Conservation (phyloP, 2,113 vertebrate species). For the Pterocles orientalis region DNA sequence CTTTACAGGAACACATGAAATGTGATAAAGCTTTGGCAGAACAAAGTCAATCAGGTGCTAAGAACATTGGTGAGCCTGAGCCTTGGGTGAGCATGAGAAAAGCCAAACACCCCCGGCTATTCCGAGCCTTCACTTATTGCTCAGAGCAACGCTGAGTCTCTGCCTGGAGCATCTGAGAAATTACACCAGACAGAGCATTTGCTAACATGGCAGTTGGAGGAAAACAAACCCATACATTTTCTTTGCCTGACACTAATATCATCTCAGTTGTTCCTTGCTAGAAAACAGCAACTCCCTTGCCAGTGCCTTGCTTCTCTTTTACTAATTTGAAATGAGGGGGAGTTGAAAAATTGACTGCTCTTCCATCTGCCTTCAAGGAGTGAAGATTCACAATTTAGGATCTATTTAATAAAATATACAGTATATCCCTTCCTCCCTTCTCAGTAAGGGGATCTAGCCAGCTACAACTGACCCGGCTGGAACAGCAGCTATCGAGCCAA, state of each 20-base stretch:
- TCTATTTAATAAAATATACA: not conserved
- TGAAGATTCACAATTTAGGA: not conserved
- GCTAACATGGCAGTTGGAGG: not conserved
- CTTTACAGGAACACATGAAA: fast-evolving
- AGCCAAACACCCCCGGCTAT: not conserved
- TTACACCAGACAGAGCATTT: not conserved
- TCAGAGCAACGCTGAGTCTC: not conserved
- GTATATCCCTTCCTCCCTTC: not conserved
- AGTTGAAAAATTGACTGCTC: not conserved
- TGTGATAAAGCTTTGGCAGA: not conserved
- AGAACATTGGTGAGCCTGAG: not conserved
- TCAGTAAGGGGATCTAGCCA: not conserved
- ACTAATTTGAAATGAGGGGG: not conserved
- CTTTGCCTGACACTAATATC: fast-evolving
- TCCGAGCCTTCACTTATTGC: not conserved
- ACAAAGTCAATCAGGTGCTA: not conserved
- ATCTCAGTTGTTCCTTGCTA: not conserved
- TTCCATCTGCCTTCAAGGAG: not conserved
- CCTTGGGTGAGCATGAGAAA: not conserved
- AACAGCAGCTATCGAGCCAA: not conserved
- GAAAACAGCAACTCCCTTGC: not conserved
- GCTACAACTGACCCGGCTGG: not conserved
- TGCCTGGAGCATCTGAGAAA: not conserved
- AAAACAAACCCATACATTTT: not conserved
- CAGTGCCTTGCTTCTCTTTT: not conserved